Percentiles rank a stretch among this genome's conserved stretches.
Evolutionary conservation across 2,888 invertebrate species (phyloP).

Genomic region (Eristalinus aeneus): DNA sequence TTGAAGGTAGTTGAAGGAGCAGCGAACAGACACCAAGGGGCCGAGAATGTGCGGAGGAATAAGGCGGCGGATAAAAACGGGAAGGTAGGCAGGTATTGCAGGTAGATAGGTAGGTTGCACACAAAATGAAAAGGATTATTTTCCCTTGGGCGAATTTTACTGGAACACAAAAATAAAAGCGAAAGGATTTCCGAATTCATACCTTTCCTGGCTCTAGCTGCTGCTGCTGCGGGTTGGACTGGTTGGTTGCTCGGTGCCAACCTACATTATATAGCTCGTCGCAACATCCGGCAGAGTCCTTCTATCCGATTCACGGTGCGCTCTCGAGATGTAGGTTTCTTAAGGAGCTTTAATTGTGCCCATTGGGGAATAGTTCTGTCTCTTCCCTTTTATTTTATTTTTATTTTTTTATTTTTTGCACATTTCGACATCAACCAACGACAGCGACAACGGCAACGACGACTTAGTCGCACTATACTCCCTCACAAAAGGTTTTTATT

Average conservation of each 20-base stretch:
- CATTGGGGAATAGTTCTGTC: constrained; percentile 59
- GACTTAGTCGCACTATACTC: constrained; percentile 21
- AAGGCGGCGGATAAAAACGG: not conserved
- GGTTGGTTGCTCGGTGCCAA: constrained; percentile 32
- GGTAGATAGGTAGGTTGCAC: constrained; percentile 69
- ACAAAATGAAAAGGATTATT: constrained; percentile 70
- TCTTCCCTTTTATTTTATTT: too few relatives aligned
- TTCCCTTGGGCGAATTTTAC: constrained; percentile 67
- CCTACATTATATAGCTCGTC: constrained; percentile 46
- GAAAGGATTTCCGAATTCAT: constrained; percentile 70
- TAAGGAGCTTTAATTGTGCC: constrained; percentile 70
- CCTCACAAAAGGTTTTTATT: constrained; percentile 55
- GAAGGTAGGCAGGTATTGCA: constrained; percentile 40
- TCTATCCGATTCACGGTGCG: constrained; percentile 14
- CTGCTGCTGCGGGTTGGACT: not conserved
- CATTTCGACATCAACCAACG: not conserved
- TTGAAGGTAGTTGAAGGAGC: constrained; percentile 23
- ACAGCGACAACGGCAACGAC: not conserved
- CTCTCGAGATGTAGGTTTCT: constrained; percentile 63
- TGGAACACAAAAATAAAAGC: constrained; percentile 68
- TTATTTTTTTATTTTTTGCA: not conserved
- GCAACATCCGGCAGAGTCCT: constrained; percentile 48
- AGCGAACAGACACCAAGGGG: constrained; percentile 3
- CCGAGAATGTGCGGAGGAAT: not conserved
- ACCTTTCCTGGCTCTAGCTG: constrained; percentile 53